Base-by-base conservation (phyloP, 2,888 invertebrate species). In the Eupeodes latifasciatus region DNA sequence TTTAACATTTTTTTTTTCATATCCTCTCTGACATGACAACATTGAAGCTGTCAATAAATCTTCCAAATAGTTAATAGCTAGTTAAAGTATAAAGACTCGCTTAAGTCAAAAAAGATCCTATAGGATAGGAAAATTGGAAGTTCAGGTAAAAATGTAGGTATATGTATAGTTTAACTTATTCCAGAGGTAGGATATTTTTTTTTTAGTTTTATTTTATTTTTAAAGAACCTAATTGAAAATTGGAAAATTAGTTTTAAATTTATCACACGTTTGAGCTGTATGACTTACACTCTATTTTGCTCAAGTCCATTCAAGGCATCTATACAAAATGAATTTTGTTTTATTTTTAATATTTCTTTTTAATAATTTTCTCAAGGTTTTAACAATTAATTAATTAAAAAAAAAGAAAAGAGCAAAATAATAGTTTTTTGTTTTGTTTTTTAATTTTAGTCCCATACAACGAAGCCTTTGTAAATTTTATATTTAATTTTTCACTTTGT, bases 41-140 rank as follows among this genome's bases (percentile, higher is more conserved):
- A 66, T 3, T 53, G n/a, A 40, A 7, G 1, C 4, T 44, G 40
- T 59, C 59, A 74, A 79, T 61, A 19, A 9, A 61, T 47, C 36
- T 51, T 57, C 74, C 9, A 49, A 49, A n/a, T 53, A 49, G 44
- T 59, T 67, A 72, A 40, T 40, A 40, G 9, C 40, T 40, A 40
- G 40, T 57, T 47, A 34, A 83, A 74, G 44, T 72, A 34, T 72
- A 34, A 40, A 86, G 51, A 76, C 72, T 87, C 55, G 66, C 86
- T 87, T 59, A 75, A 79, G 69, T 59, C 62, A 76, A 59, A 36
- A 59, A 36, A 67, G 11, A 49, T 66, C 71, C 80, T 72, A 80
- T 83, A 83, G 53, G 72, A 80, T 80, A 87, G 83, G 72, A 83
- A 27, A 27, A 76, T 72, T 87, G 87, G 87, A 87, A 87, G 87